Evolutionary conservation across 2,113 vertebrate species (phyloP), one percentile per base, ranked within the genome.

Genomic region (Sylvilagus bachmani): DNA sequence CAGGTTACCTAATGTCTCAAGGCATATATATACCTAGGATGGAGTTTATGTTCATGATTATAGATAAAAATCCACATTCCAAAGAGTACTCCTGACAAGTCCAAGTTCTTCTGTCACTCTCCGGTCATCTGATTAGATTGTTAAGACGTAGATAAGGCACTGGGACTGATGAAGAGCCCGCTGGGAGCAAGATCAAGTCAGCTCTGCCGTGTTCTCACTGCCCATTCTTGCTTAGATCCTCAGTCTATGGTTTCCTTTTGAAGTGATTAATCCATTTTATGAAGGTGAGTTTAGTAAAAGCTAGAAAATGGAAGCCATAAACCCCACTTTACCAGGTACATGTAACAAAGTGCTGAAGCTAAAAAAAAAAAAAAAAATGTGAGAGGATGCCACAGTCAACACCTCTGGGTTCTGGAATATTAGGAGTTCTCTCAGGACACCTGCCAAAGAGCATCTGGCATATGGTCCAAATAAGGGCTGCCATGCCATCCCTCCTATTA

Each of bases 31-130:
- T 5, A 24, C 36, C 44, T 33, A 81, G n/a, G 33, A 38, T 38
- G 70, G 75, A 12, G n/a, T 55, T 89, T 51, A 49, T 22, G 29
- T 62, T 89, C 58, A 80, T 73, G n/a, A 62, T 1, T 77, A 27
- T 70, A 38, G 19, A 58, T 71, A 64, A 44, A 85, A 94, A 90
- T 64, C 31, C 6, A 17, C 55, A 75, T 86, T 96, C 55, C 29
- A 86, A 55, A 62, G 58, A 25, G 62, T 25, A 25, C 29, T 11
- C 36, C 85, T 85, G 38, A 33, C 81, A 90, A 44, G 33, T 82
- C 69, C 38, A 66, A 73, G 33, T 71, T 94, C 62, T 29, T 75
- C 38, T 27, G 36, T 10, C n/a, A 75, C 14, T 55, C 89, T 89
- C 29, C 36, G 89, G 51, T 70, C 33, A 55, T 31, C 31, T 77